Base-by-base conservation (phyloP, 2,797 vertebrate species). In the Hylomyscus alleni region DNA sequence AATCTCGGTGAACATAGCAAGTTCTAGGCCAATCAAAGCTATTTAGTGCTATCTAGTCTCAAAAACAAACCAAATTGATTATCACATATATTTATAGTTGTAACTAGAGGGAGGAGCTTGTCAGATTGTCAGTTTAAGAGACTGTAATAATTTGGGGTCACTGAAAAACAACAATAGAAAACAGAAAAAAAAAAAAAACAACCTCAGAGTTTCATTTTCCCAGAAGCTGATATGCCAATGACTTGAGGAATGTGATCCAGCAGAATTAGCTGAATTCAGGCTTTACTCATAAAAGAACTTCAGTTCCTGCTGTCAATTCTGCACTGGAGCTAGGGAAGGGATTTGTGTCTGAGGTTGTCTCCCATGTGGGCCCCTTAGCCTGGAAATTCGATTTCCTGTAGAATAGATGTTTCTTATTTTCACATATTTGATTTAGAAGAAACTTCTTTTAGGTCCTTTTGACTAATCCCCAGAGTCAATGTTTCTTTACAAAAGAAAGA, bases 401-500 rank as follows among this genome's bases (percentile, higher is more conserved):
- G 58, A 67, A 93, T 3, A 93, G 56, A 85, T 94, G 26, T 34
- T 89, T 54, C 20, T 76, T 84, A 85, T 93, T 94, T 93, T 95
- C 44, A 94, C 60, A 76, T 85, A 91, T 93, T 93, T 95, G 62
- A 93, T 90, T 87, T 90, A 50, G 54, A 94, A 95, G n/a, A 94
- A 82, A 90, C 50, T 94, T 96, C 69, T 90, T 72, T 54, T 14
- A 90, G n/a, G 52, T 20, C 20, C 77, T 83, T 93, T 77, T 95
- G 37, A 97, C 47, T 97, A 93, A 88, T 93, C 20, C 34, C 65
- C 15, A 88, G 76, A 84, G 34, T 91, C 12, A 52, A 34, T 24
- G 54, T 31, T 91, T 96, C 26, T 50, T n/a, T 72, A 20, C 17
- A 72, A 72, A n/a, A 20, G 34, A 72, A 60, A 10, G 44, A 50